Percentiles rank a stretch among this genome's conserved stretches.
phyloP scores from a whole-genome alignment of 2,113 vertebrate genomes.

The Dryoscopus gambensis region DNA sequence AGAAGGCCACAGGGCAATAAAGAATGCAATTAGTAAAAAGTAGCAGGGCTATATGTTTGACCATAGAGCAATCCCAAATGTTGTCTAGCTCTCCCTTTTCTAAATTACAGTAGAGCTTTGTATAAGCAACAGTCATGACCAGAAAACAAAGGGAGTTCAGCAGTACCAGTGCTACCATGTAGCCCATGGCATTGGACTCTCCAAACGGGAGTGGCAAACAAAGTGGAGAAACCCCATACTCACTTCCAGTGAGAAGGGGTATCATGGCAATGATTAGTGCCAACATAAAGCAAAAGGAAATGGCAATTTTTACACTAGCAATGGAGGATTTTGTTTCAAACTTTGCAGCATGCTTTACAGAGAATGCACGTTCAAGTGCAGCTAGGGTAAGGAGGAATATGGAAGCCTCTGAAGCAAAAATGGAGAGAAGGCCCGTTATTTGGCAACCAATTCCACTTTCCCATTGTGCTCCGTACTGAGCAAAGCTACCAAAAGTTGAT shows the following conservation, averaged over 20 bases:
- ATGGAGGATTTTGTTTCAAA: conserved; percentile 67
- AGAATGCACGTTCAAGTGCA: conserved; percentile 82
- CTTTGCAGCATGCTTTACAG: conserved; percentile 64
- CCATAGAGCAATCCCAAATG: conserved; percentile 82
- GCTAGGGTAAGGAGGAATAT: conserved; percentile 88
- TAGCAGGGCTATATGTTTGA: conserved; percentile 88
- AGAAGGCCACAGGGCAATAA: conserved; percentile 88
- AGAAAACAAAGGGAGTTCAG: conserved; percentile 89
- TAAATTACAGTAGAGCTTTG: conserved; percentile 83
- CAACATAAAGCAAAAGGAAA: conserved; percentile 70
- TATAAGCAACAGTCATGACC: conserved; percentile 86
- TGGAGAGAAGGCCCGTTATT: conserved; percentile 81
- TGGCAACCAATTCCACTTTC: conserved; percentile 86
- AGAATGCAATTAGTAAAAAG: conserved; percentile 92
- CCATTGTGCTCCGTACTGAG: conserved; percentile 83
- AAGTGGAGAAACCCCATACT: conserved; percentile 80
- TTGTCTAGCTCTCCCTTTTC: conserved; percentile 80
- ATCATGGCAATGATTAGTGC: conserved; percentile 76
- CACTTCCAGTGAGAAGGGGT: conserved; percentile 77
- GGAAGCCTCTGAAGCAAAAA: conserved; percentile 86
- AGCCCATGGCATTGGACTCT: conserved; percentile 76
- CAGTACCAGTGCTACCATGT: conserved; percentile 85
- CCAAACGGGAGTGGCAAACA: conserved; percentile 84
- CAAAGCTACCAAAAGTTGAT: conserved; percentile 87
- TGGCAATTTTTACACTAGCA: conserved; percentile 56